phyloP scores from a whole-genome alignment of 2,888 invertebrate species.

The Torymus aiolomorphi region DNA sequence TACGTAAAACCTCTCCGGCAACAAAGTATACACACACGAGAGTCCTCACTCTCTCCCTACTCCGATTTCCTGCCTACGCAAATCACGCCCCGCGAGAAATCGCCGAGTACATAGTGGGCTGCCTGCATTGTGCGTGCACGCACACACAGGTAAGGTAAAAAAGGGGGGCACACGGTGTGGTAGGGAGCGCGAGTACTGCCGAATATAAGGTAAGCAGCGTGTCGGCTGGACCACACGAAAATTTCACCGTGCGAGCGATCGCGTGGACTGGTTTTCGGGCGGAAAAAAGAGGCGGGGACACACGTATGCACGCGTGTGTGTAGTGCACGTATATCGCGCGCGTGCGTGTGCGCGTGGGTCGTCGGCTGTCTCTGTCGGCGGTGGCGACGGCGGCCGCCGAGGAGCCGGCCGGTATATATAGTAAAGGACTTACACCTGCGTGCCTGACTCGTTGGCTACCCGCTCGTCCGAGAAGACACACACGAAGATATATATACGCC shows the following conservation, averaged over 20 bases:
- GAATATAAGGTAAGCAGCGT: not conserved
- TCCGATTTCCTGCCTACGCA: constrained; percentile 11
- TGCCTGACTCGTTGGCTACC: constrained; percentile 41
- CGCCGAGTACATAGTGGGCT: too few relatives aligned
- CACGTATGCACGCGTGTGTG: not conserved
- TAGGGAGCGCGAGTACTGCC: not conserved
- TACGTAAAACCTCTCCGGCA: too few relatives aligned
- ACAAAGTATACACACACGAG: too few relatives aligned
- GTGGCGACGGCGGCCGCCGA: not conserved
- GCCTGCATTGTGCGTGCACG: too few relatives aligned
- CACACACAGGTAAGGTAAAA: not conserved
- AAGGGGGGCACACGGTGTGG: constrained; percentile 40
- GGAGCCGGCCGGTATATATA: constrained; percentile 43
- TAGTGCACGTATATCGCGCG: not conserved
- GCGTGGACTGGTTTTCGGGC: constrained; percentile 27
- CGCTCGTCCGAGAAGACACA: constrained; percentile 40
- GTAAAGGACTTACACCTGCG: constrained; percentile 43
- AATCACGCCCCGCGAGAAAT: not conserved
- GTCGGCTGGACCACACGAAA: constrained; percentile 37
- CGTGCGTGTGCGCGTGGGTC: not conserved
- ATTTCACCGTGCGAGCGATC: constrained; percentile 24
- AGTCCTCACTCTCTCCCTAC: not conserved
- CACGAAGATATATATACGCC: not conserved
- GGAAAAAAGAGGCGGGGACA: constrained; percentile 49
- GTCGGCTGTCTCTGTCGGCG: constrained; percentile 2